Evolutionary conservation across 2,888 invertebrate genomes (phyloP).

Genomic region (Mactromeris polynyma): DNA sequence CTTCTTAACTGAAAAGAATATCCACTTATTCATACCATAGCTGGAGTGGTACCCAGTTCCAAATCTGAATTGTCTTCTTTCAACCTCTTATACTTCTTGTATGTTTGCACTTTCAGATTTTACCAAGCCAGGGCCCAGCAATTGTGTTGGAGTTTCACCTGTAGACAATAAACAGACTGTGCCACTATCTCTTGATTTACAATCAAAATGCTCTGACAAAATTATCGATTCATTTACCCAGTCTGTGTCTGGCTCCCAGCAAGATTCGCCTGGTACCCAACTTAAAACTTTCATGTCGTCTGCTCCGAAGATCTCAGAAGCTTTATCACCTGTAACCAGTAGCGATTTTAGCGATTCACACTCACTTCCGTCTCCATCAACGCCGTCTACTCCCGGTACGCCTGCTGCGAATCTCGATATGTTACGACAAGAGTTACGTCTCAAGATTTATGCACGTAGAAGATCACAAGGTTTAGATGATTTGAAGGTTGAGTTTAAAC

Average conservation of each 20-base stretch:
- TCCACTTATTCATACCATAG: too few species aligned
- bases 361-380: conserved; percentile 52
- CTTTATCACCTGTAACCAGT: conserved; percentile 34
- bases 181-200: conserved; percentile 50
- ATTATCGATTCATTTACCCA: neutral
- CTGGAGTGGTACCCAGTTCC: too few species aligned
- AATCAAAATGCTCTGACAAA: conserved; percentile 32
- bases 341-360: conserved; percentile 62
- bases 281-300: neutral
- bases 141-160: neutral
- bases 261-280: conserved; percentile 34
- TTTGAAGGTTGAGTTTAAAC: conserved; percentile 66
- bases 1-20: too few species aligned
- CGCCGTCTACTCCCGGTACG: conserved; percentile 30
- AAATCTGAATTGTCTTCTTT: too few species aligned
- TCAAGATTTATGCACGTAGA: conserved; percentile 65
- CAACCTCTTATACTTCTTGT: neutral
- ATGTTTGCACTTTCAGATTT: conserved; percentile 28
- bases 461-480: conserved; percentile 68
- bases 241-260: conserved; percentile 2
- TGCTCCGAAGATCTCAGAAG: conserved; percentile 8
- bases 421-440: conserved; percentile 58
- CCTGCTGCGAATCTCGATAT: conserved; percentile 41
- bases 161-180: conserved; percentile 17
- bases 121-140: conserved; percentile 26